Conservation (phyloP, 2,797 vertebrate genomes). For the Gallinago stenura region DNA sequence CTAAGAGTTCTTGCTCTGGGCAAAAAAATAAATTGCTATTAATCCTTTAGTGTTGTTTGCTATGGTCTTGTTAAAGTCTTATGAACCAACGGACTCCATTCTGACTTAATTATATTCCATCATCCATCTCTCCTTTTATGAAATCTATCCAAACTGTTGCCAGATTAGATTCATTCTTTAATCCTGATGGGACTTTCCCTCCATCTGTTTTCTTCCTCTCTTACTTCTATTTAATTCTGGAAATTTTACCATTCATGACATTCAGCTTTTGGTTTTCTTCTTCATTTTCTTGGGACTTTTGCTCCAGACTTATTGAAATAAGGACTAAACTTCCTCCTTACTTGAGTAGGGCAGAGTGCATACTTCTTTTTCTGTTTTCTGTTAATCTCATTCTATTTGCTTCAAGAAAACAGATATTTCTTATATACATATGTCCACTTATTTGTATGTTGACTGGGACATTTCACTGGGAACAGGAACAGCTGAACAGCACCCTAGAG, state of each 20-base stretch:
- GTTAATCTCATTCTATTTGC: not conserved
- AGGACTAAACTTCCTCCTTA: not conserved
- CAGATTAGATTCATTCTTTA: not conserved
- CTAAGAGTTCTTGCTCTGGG: not conserved
- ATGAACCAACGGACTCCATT: not conserved
- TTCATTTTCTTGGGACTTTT: not conserved
- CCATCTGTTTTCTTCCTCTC: not conserved
- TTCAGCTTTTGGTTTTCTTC: not conserved
- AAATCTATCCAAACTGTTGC: not conserved
- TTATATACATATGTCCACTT: not conserved
- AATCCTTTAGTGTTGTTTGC: not conserved
- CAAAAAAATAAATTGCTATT: constrained; percentile 25
- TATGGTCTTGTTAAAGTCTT: not conserved
- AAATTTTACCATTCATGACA: not conserved
- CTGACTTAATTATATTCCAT: not conserved
- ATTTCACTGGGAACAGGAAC: not conserved
- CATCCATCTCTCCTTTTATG: not conserved
- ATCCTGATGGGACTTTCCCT: not conserved
- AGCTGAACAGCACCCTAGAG: not conserved
- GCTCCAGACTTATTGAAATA: not conserved
- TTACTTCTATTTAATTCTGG: not conserved
- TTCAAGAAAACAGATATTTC: not conserved
- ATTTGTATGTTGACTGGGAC: not conserved
- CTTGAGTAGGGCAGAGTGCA: not conserved
- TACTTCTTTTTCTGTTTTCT: not conserved